A percentile compares a stretch with the other conserved stretches of the same genome.
These are phyloP conservation scores for Globodera ellingtonae DNA, from an alignment of 1,140 invertebrate genomes.

Conservation along the genomic window DNA sequence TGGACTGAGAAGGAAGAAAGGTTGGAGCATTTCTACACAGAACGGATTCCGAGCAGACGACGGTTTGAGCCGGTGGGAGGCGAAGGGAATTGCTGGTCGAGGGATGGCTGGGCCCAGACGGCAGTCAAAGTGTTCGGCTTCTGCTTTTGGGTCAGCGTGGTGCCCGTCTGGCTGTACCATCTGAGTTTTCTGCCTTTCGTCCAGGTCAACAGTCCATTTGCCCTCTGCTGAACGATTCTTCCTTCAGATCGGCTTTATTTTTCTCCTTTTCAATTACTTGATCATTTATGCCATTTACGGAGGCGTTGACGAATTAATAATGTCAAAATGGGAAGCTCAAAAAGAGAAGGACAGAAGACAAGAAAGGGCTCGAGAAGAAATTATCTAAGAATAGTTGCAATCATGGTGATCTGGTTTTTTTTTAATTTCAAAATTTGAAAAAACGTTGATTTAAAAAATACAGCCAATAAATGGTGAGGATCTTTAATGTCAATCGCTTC, in stretches of 20 bases:
- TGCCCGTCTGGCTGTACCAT: slow-evolving; percentile 58
- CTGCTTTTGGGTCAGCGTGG: slow-evolving; percentile 57
- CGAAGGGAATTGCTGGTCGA: slow-evolving; percentile 20
- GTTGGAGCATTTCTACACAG: slow-evolving; percentile 55
- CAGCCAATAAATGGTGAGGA: too few species aligned
- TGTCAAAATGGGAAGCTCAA: slow-evolving; percentile 34
- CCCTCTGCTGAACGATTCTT: neutral
- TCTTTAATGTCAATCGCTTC: too few species aligned
- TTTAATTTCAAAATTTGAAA: too few species aligned
- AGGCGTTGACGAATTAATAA: slow-evolving; percentile 44
- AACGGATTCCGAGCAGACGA: slow-evolving; percentile 42
- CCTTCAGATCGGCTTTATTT: slow-evolving; percentile 41
- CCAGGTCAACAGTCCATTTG: slow-evolving; percentile 43
- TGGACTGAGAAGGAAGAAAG: slow-evolving; percentile 56
- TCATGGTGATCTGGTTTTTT: too few species aligned
- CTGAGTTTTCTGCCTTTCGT: slow-evolving; percentile 56
- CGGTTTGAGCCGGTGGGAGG: slow-evolving; percentile 47
- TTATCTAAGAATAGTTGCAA: neutral
- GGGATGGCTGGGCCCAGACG: slow-evolving; percentile 42
- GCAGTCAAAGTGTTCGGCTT: slow-evolving; percentile 60
- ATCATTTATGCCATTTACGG: slow-evolving; percentile 52
- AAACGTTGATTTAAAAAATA: too few species aligned
- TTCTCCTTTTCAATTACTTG: slow-evolving; percentile 47
- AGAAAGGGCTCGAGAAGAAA: slow-evolving; percentile 13
- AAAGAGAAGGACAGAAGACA: neutral